phyloP scores from a whole-genome alignment of 2,888 invertebrate genomes.

The Nemotelus nigrinus region DNA sequence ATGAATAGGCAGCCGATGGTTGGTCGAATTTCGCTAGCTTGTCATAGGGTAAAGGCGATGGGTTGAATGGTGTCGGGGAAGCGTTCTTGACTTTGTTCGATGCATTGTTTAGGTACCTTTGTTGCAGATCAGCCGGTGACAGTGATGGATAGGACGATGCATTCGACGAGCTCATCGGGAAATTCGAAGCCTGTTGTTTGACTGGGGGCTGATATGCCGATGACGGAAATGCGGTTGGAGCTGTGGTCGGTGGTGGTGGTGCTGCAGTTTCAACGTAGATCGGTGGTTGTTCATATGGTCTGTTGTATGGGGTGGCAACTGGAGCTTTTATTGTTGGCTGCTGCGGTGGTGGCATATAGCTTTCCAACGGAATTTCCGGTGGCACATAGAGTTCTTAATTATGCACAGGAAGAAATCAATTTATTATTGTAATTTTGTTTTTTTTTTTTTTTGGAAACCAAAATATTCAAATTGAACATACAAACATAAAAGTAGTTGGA shows the following conservation, averaged over 20 bases:
- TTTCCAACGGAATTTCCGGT: conserved; percentile 62
- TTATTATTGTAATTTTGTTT: background rate
- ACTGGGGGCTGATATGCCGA: conserved; percentile 27
- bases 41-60: conserved; percentile 60
- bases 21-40: conserved; percentile 61
- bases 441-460: background rate
- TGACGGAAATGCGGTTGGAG: background rate
- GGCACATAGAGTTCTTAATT: conserved; percentile 61
- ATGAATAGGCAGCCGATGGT: conserved; percentile 27
- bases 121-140: conserved; percentile 1
- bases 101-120: conserved; percentile 27
- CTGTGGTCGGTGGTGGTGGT: conserved; percentile 49
- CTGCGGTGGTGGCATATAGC: conserved; percentile 61
- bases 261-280: conserved; percentile 50
- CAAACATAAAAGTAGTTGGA: no score
- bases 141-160: conserved; percentile 11
- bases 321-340: conserved; percentile 60
- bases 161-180: conserved; percentile 9
- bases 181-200: conserved; percentile 2
- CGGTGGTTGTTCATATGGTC: conserved; percentile 53
- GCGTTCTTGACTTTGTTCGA: conserved; percentile 26
- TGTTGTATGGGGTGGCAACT: conserved; percentile 64
- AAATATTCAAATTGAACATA: background rate
- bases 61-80: conserved; percentile 56
- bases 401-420: background rate